A percentile compares a stretch with the other conserved stretches of the same genome.
phyloP scores from a whole-genome alignment of 1,140 invertebrate species.

The Pantala flavescens region DNA sequence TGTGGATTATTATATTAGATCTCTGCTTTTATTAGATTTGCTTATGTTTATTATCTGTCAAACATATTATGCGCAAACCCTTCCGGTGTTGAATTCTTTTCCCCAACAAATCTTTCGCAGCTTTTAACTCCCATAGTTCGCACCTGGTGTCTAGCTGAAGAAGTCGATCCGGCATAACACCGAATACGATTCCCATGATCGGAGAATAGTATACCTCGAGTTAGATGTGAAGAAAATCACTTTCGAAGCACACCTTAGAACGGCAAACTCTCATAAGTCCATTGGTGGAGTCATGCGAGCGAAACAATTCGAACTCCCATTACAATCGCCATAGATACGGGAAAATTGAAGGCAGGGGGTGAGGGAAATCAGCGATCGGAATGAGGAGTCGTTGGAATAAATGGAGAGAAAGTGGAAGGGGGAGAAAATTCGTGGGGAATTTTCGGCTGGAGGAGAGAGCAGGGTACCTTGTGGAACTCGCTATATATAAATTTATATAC shows the following conservation, averaged over 20 bases:
- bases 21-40: too few relatives aligned
- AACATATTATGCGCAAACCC: too few relatives aligned
- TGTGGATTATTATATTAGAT: too few relatives aligned
- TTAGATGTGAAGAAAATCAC: neutral
- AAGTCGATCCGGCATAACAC: too few relatives aligned
- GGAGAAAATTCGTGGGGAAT: neutral
- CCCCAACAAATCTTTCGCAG: too few relatives aligned
- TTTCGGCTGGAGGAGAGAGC: neutral
- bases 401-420: neutral
- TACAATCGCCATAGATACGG: neutral
- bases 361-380: neutral
- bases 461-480: neutral
- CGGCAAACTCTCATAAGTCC: neutral
- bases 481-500: too few relatives aligned
- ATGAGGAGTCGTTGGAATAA: neutral
- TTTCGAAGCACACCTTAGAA: neutral
- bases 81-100: too few relatives aligned
- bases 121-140: too few relatives aligned
- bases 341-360: neutral
- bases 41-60: too few relatives aligned
- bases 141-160: too few relatives aligned
- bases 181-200: too few relatives aligned
- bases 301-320: too few relatives aligned
- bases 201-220: neutral
- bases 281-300: neutral